Evolutionary conservation across 2,888 invertebrate species (phyloP).

Genomic region (Trichacis sp.): DNA sequence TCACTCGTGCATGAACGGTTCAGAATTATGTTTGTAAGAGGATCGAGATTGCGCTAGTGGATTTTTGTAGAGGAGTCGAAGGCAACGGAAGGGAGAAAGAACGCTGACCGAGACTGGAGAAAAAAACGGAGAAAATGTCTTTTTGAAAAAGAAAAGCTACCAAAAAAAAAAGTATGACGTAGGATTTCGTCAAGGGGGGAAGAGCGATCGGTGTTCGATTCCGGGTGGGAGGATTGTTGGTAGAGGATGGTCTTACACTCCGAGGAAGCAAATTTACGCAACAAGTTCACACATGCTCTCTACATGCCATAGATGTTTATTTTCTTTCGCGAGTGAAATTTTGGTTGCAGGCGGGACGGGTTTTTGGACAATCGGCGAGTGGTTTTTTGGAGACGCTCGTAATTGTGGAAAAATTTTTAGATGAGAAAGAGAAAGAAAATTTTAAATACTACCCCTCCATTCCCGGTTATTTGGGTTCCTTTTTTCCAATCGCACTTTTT

Average conservation of each 20-base stretch:
- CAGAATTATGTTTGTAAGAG: constrained; percentile 13
- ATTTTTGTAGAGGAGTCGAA: constrained; percentile 12
- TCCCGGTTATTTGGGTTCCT: too few relatives aligned
- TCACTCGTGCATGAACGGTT: too few relatives aligned
- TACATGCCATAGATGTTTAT: neutral
- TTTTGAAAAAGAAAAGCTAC: constrained; percentile 52
- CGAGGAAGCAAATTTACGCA: neutral
- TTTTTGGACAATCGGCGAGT: neutral
- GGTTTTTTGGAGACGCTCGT: too few relatives aligned
- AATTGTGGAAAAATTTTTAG: too few relatives aligned
- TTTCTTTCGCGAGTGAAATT: neutral
- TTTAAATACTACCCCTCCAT: too few relatives aligned
- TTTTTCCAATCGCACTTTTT: too few relatives aligned
- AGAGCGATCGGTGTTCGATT: neutral
- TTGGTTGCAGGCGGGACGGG: neutral
- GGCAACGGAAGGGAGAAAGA: constrained; percentile 20
- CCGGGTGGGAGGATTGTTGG: neutral
- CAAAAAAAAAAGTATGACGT: constrained; percentile 52
- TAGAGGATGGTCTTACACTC: neutral
- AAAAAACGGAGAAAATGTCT: constrained; percentile 53
- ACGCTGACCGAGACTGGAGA: constrained; percentile 16
- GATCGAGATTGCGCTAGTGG: constrained; percentile 1
- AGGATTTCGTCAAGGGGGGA: constrained; percentile 3
- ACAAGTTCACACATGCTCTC: constrained; percentile 1
- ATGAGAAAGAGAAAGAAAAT: too few relatives aligned